Evolutionary conservation across 2,797 vertebrate genomes (phyloP), one percentile per base, ranked within the genome.

Genomic region (Mus minutoides): DNA sequence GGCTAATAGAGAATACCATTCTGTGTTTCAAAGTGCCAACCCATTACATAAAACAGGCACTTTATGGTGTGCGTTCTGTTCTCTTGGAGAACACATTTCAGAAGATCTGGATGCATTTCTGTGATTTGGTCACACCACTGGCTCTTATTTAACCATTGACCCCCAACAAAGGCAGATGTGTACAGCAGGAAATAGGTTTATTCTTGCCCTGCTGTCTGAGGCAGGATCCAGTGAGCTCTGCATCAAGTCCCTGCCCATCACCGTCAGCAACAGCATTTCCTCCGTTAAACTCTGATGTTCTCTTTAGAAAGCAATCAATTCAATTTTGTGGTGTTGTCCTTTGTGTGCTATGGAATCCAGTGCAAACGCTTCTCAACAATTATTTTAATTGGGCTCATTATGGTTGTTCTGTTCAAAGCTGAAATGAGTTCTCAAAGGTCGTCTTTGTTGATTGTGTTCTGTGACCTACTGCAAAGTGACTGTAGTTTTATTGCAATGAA

Each of bases 371-470:
- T 95, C 93, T 96, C 88, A 92, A 80, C 95, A 97, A 90, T 97
- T 97, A 97, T 96, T 91, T 75, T 96, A 97, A 97, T 97, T 97
- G 95, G 77, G 86, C 91, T 97, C 88, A 97, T 97, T 96, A 96
- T 97, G 97, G 93, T 92, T 95, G 54, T 80, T 97, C 95, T 78
- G 92, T 97, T 96, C 94, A 96, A 96, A 97, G 95, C 86, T n/a
- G 1, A 64, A 79, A 92, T 97, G 95, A 19, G 13, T 98, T 97
- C 98, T 98, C 87, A 91, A 56, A 97, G 90, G 94, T 79, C 71
- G 1, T 87, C 95, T 97, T 97, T 97, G 94, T 97, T 94, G 82
- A 97, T 92, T 96, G 76, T 89, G 43, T 92, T 76, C 96, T 78
- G 1, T 97, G 97, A 98, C 96, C 97, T 97, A 76, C 88, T 97